Percentiles rank a stretch among this genome's conserved stretches.
Conservation (phyloP, 1,140 invertebrate species). For the Cecropterus lyciades region DNA sequence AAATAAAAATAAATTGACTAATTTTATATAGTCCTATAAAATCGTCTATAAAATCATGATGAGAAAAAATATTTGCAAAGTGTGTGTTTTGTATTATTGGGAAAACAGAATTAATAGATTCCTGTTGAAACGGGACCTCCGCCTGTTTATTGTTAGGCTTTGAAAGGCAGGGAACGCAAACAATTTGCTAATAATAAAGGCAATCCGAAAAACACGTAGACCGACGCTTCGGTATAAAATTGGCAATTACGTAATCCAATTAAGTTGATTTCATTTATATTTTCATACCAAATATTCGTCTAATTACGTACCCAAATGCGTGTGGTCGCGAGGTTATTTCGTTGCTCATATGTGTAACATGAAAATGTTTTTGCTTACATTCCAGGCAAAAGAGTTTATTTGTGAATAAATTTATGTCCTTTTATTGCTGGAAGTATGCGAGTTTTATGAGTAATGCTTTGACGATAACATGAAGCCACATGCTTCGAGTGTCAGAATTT, state of each 20-base stretch:
- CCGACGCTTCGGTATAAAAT: constrained; percentile 19
- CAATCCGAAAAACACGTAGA: constrained; percentile 20
- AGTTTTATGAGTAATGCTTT: constrained; percentile 6
- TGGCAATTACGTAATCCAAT: constrained; percentile 28
- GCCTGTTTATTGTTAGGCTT: constrained; percentile 27
- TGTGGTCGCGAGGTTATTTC: constrained; percentile 8
- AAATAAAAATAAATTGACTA: too few relatives aligned
- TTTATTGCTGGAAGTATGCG: constrained; percentile 3
- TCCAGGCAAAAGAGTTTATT: constrained; percentile 6
- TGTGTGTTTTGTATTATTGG: constrained; percentile 22
- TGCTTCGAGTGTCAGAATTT: too few relatives aligned
- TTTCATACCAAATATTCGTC: constrained; percentile 24
- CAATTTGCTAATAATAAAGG: constrained; percentile 29
- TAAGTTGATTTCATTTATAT: constrained; percentile 25
- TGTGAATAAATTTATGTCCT: constrained; percentile 7
- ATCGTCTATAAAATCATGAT: constrained; percentile 1
- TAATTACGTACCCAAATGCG: constrained; percentile 15
- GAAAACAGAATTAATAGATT: constrained; percentile 34
- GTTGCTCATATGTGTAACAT: not conserved
- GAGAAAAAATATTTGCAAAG: constrained; percentile 14
- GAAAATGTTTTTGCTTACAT: constrained; percentile 11
- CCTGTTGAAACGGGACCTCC: constrained; percentile 5
- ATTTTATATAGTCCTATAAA: too few relatives aligned
- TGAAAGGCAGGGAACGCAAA: constrained; percentile 25
- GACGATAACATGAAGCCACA: constrained; percentile 3